Base-by-base conservation (phyloP, 1,140 invertebrate genomes). In the Campoletis sonorensis region DNA sequence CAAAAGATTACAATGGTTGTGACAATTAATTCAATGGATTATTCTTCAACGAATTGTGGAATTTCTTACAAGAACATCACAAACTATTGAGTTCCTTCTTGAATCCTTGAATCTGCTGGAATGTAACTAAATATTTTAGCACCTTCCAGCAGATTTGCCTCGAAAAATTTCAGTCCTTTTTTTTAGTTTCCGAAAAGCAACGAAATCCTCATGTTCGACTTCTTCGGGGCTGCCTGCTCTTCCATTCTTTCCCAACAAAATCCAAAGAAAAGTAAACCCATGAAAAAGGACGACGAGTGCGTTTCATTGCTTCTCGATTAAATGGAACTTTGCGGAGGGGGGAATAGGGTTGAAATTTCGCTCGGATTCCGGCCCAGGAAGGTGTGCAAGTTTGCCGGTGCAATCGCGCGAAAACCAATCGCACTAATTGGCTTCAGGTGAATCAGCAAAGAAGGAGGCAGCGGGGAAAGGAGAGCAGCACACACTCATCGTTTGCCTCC, bases 401-500 rank as follows among this genome's bases (percentile, higher is more conserved):
- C 82, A 84, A 85, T 85, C 80, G 72, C 80, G 82, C 83, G 81
- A 79, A 84, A 84, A 81, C 83, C 83, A 84, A 85, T 85, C 81
- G 80, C 82, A 73, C 82, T 84, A 85, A 86, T 86, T 86, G 84
- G 82, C 83, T 85, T 83, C 79, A 80, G 82, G 82, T 80, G 79
- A 83, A 85, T 84, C 77, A 79, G 77, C 70, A 79, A 75, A 13
- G 51, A 54, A 27, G 51, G 51, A 4, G 8, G 64, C 49, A 33
- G 64, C 49, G 7, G n/a, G 58, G 4, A 7, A 21, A 72, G n/a
- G 7, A 33, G 40, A 13, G 40, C n/a, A 54, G 18, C 16, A 54
- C 51, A 68, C 51, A 77, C 79, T 78, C 73, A 70, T 37, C 61
- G 8, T n/a, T 23, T 78, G 68, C 68, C 45, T 84, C 54, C 72